A percentile compares a stretch with the other conserved stretches of the same genome.
These are phyloP conservation scores for Carapus acus DNA, from an alignment of 2,797 vertebrate species.

Conservation along the genomic window DNA sequence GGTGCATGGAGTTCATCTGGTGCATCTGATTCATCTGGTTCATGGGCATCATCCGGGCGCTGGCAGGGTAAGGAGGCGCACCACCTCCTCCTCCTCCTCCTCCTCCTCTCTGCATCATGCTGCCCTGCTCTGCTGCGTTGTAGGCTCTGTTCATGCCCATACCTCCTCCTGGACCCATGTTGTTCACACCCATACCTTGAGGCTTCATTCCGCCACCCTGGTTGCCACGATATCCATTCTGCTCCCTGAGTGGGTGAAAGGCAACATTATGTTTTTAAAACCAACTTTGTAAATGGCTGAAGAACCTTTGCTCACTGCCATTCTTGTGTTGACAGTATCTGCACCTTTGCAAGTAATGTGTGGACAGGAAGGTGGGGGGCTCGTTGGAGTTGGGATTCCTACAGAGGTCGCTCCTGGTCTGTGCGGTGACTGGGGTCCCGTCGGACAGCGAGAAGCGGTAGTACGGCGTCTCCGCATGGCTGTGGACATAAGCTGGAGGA, in stretches of 20 bases:
- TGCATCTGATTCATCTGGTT: constrained; percentile 68
- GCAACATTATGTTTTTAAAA: too few species aligned
- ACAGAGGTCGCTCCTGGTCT: constrained; percentile 91
- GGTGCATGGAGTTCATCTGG: constrained; percentile 56
- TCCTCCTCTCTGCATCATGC: constrained; percentile 79
- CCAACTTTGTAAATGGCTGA: too few species aligned
- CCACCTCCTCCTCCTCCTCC: too few species aligned
- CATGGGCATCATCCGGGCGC: constrained; percentile 60
- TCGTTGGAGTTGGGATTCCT: constrained; percentile 87
- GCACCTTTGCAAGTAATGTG: constrained; percentile 93
- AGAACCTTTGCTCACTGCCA: neutral
- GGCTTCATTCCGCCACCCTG: constrained; percentile 78
- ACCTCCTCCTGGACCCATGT: constrained; percentile 72
- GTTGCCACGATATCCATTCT: constrained; percentile 85
- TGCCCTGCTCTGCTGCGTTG: constrained; percentile 75
- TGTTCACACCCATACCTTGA: constrained; percentile 72
- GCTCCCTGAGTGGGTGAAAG: constrained; percentile 89
- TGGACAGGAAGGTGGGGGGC: constrained; percentile 87
- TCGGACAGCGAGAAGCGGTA: constrained; percentile 95
- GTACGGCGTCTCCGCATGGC: constrained; percentile 89
- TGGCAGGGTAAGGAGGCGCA: too few species aligned
- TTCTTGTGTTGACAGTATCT: constrained; percentile 7
- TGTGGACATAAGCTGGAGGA: constrained; percentile 81
- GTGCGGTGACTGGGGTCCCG: constrained; percentile 90
- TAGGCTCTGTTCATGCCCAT: constrained; percentile 77